phyloP scores from a whole-genome alignment of 2,113 vertebrate genomes.

The Embiotoca jacksoni region DNA sequence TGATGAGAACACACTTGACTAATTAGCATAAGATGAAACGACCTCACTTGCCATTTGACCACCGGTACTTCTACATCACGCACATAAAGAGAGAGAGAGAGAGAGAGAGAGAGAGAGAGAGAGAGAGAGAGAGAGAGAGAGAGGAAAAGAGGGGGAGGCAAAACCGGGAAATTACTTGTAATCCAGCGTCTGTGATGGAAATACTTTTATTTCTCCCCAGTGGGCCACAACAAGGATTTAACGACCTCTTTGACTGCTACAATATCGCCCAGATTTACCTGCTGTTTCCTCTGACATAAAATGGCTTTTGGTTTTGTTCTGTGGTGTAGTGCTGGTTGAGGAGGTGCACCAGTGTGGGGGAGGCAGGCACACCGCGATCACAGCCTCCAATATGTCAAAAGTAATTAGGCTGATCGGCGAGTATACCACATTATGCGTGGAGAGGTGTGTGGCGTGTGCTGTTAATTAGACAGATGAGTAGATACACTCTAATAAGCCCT shows the following conservation, averaged over 20 bases:
- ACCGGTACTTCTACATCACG: conserved; percentile 19
- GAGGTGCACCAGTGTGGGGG: conserved; percentile 53
- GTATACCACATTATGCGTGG: conserved; percentile 63
- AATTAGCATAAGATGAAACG: conserved; percentile 55
- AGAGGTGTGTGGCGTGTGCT: conserved; percentile 65
- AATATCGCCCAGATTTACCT: conserved; percentile 63
- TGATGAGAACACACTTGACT: conserved; percentile 30
- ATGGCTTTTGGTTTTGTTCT: conserved; percentile 47
- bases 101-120: not conserved
- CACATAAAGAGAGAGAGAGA: conserved; percentile 6
- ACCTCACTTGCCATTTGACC: conserved; percentile 59
- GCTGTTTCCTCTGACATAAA: conserved; percentile 65
- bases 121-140: not conserved
- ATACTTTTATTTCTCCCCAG: conserved; percentile 62
- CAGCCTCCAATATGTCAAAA: conserved; percentile 78
- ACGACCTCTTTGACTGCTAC: conserved; percentile 59
- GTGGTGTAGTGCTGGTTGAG: conserved; percentile 25
- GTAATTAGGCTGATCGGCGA: conserved; percentile 77
- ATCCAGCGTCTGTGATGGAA: conserved; percentile 66
- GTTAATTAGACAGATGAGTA: conserved; percentile 77
- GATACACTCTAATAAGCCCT: conserved; percentile 61
- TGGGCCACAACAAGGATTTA: conserved; percentile 67
- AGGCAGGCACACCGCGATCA: conserved; percentile 58
- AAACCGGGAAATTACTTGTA: conserved; percentile 51
- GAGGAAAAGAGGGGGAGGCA: conserved; percentile 4